Evolutionary conservation across 2,888 invertebrate genomes (phyloP).

Genomic region (Eilema sororculum): DNA sequence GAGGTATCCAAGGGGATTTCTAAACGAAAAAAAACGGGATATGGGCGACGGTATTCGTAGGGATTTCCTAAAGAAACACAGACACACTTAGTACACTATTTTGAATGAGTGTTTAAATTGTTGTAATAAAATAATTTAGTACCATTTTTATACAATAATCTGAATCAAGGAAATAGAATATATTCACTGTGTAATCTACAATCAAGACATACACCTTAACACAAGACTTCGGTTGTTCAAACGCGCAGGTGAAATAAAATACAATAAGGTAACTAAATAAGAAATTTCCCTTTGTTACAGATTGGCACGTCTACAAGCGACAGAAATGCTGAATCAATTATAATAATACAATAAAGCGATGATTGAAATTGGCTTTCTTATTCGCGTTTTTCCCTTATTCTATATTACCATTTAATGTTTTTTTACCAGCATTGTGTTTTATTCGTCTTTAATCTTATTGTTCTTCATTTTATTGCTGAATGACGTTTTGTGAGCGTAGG

Average conservation of each 20-base stretch:
- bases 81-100: too few relatives aligned
- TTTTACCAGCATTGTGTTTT: neutral
- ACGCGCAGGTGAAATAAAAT: neutral
- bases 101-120: too few relatives aligned
- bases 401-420: neutral
- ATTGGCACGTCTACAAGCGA: conserved; percentile 75
- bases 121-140: too few relatives aligned
- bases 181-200: neutral
- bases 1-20: too few relatives aligned
- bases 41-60: too few relatives aligned
- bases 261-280: neutral
- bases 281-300: conserved; percentile 60
- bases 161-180: neutral
- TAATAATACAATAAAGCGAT: conserved; percentile 22
- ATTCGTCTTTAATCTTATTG: too few relatives aligned
- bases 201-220: neutral
- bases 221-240: neutral
- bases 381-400: neutral
- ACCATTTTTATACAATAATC: neutral
- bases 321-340: conserved; percentile 63
- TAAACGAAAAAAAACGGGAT: too few relatives aligned
- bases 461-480: too few relatives aligned
- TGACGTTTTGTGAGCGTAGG: too few relatives aligned
- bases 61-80: too few relatives aligned
- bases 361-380: conserved; percentile 14